Percentiles rank a stretch among this genome's conserved stretches.
Conservation (phyloP, 2,797 vertebrate species). For the Periparus ater region DNA sequence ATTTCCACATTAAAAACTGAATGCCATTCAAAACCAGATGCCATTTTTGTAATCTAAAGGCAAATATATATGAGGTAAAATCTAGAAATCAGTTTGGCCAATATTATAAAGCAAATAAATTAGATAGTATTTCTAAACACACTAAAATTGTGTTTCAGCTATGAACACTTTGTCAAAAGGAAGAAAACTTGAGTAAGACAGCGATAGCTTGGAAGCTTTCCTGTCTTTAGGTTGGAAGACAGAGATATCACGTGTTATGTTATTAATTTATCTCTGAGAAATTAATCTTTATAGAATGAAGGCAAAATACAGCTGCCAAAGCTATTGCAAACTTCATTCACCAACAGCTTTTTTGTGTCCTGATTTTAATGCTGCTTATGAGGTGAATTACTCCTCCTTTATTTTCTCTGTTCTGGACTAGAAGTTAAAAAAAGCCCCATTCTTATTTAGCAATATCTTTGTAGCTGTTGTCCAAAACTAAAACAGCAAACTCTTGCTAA, state of each 20-base stretch:
- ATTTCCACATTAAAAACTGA: neutral
- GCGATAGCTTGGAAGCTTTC: neutral
- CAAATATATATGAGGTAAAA: neutral
- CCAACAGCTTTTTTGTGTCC: neutral
- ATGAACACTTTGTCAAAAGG: neutral
- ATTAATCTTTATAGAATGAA: neutral
- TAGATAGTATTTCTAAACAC: neutral
- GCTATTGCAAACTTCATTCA: neutral
- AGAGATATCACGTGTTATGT: neutral
- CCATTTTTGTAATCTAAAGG: neutral
- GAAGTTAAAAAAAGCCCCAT: neutral
- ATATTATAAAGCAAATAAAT: neutral
- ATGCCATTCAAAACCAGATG: neutral
- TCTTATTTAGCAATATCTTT: neutral
- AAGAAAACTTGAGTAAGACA: neutral
- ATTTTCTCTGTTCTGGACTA: neutral
- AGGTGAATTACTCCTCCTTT: neutral
- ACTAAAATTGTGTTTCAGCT: neutral
- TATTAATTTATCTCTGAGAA: neutral
- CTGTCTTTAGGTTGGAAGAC: neutral
- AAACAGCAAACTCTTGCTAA: neutral
- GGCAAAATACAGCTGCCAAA: neutral
- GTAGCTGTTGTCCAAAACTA: neutral
- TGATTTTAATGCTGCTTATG: neutral
- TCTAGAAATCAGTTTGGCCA: neutral